These are phyloP conservation scores for Cosmia trapezina DNA, from an alignment of 2,888 invertebrate species.

Conservation along the genomic window DNA sequence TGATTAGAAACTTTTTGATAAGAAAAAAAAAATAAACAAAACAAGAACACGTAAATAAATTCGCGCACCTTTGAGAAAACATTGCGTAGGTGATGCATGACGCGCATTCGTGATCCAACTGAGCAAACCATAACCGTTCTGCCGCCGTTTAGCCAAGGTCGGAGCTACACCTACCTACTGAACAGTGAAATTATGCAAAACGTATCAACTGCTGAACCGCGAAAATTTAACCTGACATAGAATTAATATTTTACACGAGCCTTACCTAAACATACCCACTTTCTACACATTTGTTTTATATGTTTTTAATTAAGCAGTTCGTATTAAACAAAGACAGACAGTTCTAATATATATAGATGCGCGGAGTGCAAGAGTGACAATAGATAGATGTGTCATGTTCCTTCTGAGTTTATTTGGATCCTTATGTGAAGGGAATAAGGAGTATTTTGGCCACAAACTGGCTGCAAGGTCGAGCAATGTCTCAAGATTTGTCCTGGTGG, in stretches of 20 bases:
- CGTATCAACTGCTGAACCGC: constrained; percentile 72
- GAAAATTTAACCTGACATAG: constrained; percentile 66
- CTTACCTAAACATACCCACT: neutral
- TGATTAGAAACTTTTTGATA: constrained; percentile 23
- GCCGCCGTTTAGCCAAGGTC: constrained; percentile 68
- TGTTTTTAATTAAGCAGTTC: neutral
- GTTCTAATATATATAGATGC: constrained; percentile 30
- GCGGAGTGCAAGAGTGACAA: constrained; percentile 64
- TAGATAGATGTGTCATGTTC: constrained; percentile 54
- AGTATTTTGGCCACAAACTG: constrained; percentile 25
- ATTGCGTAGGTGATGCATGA: constrained; percentile 87
- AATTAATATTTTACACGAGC: constrained; percentile 30
- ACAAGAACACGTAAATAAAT: constrained; percentile 58
- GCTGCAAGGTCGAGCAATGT: constrained; percentile 50
- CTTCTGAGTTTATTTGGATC: constrained; percentile 25
- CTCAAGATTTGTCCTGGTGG: constrained; percentile 37
- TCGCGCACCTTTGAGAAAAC: constrained; percentile 84
- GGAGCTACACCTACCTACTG: constrained; percentile 69
- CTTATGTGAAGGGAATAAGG: constrained; percentile 45
- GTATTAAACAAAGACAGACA: constrained; percentile 24
- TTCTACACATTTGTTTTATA: neutral
- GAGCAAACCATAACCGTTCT: constrained; percentile 74
- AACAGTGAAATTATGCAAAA: constrained; percentile 78
- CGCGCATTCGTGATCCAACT: constrained; percentile 78
- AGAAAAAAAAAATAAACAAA: constrained; percentile 34